Percentiles rank a stretch among this genome's conserved stretches.
Conservation (phyloP, 2,113 vertebrate species). For the Microcebus jonahi region DNA sequence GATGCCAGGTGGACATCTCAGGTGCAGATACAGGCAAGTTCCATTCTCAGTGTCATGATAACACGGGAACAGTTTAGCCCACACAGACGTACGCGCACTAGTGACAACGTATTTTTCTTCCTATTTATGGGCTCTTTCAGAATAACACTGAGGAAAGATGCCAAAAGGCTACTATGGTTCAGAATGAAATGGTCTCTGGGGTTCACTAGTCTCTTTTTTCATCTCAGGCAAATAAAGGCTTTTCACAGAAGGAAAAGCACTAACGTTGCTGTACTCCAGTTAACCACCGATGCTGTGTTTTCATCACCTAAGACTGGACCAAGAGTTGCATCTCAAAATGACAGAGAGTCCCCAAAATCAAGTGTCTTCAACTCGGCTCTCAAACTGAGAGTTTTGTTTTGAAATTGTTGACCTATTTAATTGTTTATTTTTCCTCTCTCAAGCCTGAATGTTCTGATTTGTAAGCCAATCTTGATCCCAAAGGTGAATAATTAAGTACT, state of each 20-base stretch:
- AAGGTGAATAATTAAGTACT: not conserved
- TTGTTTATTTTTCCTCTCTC: not conserved
- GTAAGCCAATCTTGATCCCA: constrained; percentile 10
- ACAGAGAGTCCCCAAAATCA: not conserved
- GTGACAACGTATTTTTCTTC: not conserved
- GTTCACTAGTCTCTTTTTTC: not conserved
- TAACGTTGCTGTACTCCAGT: not conserved
- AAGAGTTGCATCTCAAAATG: not conserved
- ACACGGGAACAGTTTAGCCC: not conserved
- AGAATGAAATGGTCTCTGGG: not conserved
- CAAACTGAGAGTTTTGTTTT: not conserved
- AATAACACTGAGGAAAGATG: not conserved
- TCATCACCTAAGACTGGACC: not conserved
- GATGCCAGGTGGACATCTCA: not conserved
- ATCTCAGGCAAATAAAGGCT: not conserved
- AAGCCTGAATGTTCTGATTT: not conserved
- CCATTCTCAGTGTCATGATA: not conserved
- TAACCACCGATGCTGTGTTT: not conserved
- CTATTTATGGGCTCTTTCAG: not conserved
- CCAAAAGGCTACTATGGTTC: not conserved
- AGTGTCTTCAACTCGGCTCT: not conserved
- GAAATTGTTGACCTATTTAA: not conserved
- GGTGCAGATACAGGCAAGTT: not conserved
- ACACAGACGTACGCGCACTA: too few relatives aligned
- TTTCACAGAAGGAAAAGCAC: not conserved